Percentiles rank a stretch among this genome's conserved stretches.
These are phyloP conservation scores for Chymomyza procnemis DNA, from an alignment of 2,888 invertebrate species.

Conservation along the genomic window DNA sequence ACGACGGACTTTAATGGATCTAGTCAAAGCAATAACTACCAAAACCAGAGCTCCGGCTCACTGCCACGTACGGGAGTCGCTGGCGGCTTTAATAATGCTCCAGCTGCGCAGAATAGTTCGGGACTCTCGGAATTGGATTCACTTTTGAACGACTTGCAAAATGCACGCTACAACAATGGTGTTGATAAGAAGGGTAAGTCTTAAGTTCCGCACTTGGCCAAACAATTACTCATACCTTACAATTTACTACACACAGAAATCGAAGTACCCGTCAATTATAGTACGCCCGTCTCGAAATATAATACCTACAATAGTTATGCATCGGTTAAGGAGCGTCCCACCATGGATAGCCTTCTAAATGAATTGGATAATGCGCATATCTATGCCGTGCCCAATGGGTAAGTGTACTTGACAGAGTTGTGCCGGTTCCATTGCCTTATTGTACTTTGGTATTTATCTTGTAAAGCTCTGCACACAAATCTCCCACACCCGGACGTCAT, in stretches of 20 bases:
- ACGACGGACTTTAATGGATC: conserved; percentile 54
- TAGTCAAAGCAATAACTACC: conserved; percentile 69
- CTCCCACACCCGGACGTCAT: conserved; percentile 79
- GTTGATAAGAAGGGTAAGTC: conserved; percentile 79
- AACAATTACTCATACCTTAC: not conserved
- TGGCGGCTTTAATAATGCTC: conserved; percentile 50
- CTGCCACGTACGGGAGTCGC: conserved; percentile 57
- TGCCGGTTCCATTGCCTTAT: not conserved
- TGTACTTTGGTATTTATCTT: not conserved
- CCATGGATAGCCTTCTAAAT: conserved; percentile 93
- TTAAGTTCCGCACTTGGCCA: not conserved
- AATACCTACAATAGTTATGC: conserved; percentile 73
- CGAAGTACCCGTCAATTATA: conserved; percentile 71
- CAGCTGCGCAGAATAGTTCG: conserved; percentile 59
- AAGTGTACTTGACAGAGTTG: conserved; percentile 28
- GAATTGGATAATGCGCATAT: conserved; percentile 83
- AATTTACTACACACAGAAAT: conserved; percentile 56
- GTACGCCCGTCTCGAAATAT: conserved; percentile 78
- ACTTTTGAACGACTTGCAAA: conserved; percentile 93
- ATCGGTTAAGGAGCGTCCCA: conserved; percentile 82
- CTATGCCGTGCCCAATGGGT: conserved; percentile 88
- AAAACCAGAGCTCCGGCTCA: conserved; percentile 68
- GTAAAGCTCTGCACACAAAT: conserved; percentile 67
- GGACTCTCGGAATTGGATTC: conserved; percentile 95
- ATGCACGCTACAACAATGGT: conserved; percentile 82